Conservation (phyloP, 2,113 vertebrate species). For the Toxostoma redivivum region DNA sequence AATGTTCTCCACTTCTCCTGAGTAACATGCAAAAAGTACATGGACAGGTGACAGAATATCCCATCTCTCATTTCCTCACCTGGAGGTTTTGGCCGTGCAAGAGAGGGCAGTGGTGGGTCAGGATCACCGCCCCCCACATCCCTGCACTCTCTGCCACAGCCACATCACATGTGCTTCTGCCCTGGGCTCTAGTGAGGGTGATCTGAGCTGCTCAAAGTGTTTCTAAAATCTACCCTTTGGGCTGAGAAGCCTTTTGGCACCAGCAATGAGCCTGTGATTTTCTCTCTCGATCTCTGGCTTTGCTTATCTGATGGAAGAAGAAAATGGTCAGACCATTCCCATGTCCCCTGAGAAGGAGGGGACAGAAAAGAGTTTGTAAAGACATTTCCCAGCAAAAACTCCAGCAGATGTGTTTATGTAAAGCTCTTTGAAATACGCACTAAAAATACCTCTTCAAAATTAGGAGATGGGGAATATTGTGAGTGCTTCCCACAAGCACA, state of each 20-base stretch:
- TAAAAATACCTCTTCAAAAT: constrained; percentile 75
- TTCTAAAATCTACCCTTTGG: not conserved
- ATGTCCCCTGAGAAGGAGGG: not conserved
- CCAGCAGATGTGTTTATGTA: constrained; percentile 69
- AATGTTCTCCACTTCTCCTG: not conserved
- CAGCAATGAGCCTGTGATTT: not conserved
- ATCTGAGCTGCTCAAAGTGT: not conserved
- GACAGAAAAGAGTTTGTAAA: constrained; percentile 1
- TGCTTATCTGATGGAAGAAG: not conserved
- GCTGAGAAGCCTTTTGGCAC: not conserved
- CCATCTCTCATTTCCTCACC: not conserved
- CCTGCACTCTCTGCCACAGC: not conserved
- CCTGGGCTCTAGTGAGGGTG: not conserved
- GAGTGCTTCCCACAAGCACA: constrained; percentile 36
- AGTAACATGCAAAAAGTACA: not conserved
- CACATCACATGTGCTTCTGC: accelerated
- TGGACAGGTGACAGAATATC: accelerated
- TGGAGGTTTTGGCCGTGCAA: not conserved
- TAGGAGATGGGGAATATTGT: constrained; percentile 52
- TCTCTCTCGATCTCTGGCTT: not conserved
- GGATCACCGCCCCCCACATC: accelerated
- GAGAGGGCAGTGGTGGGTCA: not conserved
- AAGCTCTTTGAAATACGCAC: constrained; percentile 57
- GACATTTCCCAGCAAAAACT: constrained; percentile 13
- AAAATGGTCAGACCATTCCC: not conserved